phyloP scores from a whole-genome alignment of 2,797 vertebrate genomes.

The Sebastes trivittatus region DNA sequence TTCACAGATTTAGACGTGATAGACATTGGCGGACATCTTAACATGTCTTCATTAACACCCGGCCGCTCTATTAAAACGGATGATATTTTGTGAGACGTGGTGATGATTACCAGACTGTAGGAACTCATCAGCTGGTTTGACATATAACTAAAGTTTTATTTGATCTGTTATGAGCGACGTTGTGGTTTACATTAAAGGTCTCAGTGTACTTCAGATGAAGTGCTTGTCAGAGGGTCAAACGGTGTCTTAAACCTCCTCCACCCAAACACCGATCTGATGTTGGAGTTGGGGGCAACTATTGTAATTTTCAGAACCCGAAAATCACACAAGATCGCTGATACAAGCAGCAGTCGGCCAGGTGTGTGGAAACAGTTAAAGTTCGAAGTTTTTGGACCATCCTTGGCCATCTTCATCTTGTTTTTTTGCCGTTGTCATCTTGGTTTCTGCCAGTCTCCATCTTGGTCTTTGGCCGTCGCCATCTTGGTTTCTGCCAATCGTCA shows the following conservation, averaged over 20 bases:
- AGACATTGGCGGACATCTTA: slow-evolving; percentile 34
- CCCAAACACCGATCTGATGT: background rate
- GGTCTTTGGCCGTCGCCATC: no score
- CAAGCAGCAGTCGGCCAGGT: background rate
- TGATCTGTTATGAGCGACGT: background rate
- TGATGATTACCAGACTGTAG: background rate
- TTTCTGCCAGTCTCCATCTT: no score
- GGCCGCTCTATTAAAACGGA: slow-evolving; percentile 20
- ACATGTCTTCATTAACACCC: slow-evolving; percentile 59
- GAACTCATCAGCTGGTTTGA: background rate
- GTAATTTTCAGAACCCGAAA: background rate
- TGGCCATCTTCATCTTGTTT: no score
- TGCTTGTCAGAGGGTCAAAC: background rate
- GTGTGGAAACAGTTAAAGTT: background rate
- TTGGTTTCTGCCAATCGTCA: no score
- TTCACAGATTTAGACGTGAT: slow-evolving; percentile 53
- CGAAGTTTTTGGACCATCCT: no score
- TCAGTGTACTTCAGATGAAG: background rate
- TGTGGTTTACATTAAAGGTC: background rate
- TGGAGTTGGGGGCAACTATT: background rate
- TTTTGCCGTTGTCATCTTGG: no score
- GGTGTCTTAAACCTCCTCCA: background rate
- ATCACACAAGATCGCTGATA: background rate
- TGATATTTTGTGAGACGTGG: slow-evolving; percentile 7
- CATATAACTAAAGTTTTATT: background rate